Conservation (phyloP, 2,113 vertebrate genomes). For the Hypocryptadius cinnamomeus region DNA sequence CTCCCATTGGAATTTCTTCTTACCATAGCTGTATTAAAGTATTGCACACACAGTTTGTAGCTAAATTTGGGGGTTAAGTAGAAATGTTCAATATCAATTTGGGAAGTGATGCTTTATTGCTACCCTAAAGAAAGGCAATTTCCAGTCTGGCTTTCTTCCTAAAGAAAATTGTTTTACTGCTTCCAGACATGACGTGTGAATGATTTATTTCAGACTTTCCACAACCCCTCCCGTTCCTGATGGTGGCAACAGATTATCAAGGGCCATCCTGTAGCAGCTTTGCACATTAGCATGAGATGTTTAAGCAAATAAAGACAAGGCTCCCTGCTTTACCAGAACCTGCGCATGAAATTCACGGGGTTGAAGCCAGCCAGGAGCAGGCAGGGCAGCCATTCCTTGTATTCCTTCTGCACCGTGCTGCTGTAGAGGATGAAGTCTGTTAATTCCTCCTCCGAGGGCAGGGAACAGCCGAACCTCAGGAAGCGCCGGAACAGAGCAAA, state of each 20-base stretch:
- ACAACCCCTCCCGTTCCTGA: neutral
- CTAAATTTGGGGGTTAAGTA: neutral
- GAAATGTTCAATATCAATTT: neutral
- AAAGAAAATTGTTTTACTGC: neutral
- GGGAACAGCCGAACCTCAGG: slow-evolving; percentile 60
- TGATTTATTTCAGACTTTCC: neutral
- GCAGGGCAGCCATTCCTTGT: slow-evolving; percentile 82
- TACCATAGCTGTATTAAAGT: neutral
- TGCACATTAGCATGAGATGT: neutral
- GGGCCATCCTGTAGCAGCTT: neutral
- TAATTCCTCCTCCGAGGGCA: slow-evolving; percentile 47
- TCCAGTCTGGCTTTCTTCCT: neutral
- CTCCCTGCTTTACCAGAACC: slow-evolving; percentile 72
- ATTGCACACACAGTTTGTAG: neutral
- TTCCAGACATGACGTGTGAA: neutral
- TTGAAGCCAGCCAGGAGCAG: slow-evolving; percentile 84
- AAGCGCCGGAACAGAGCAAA: slow-evolving; percentile 70
- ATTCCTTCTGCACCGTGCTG: slow-evolving; percentile 23
- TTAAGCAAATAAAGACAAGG: neutral
- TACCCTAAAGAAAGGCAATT: neutral
- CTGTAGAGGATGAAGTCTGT: slow-evolving; percentile 45
- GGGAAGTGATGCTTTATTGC: neutral
- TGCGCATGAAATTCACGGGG: slow-evolving; percentile 73
- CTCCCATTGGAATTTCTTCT: neutral
- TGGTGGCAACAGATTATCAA: neutral